Base-by-base conservation (phyloP, 2,113 vertebrate species). In the Saguinus midas region DNA sequence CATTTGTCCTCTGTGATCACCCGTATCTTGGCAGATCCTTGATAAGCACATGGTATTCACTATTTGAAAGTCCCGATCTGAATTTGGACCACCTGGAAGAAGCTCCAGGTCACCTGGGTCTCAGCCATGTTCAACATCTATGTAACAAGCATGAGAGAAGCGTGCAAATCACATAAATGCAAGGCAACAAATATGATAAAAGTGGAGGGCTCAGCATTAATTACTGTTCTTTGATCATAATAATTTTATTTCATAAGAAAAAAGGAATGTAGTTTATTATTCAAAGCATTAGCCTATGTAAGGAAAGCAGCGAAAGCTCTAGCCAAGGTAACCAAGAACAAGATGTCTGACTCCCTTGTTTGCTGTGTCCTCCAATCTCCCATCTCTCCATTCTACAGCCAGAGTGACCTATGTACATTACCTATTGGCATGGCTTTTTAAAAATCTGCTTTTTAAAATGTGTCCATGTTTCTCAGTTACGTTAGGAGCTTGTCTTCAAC, bases 391-490 rank as follows among this genome's bases (percentile, higher is more conserved):
- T 43, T 84, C 32, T 70, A 5, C 61, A 92, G 80, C 70, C 0
- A 1, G 10, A 70, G 57, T 43, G n/a, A 83, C 57, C 52, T 72
- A 25, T 21, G 17, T 21, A 20, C 20, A 17, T 35, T 68, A 57
- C 20, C 11, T 73, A 21, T 35, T 68, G 72, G 40, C 32, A 8
- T 29, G 18, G 17, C n/a, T 94, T 92, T 16, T 25, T 94, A 90
- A 94, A 76, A 52, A 78, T 76, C 57, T 93, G 86, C 55, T 72
- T 94, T n/a, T 50, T 79, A 85, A 85, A 86, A 78, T 70, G 57
- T 55, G 66, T 40, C 78, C 72, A 6, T 76, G n/a, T 21, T 84
- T 95, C 78, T 78, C 55, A 61, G 52, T 82, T 70, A 27, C 37
- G 20, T 91, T 72, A 78, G 40, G 64, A 73, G 70, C 27, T 52